Evolutionary conservation across 2,888 invertebrate genomes (phyloP).

Genomic region (Anthophora plumipes): DNA sequence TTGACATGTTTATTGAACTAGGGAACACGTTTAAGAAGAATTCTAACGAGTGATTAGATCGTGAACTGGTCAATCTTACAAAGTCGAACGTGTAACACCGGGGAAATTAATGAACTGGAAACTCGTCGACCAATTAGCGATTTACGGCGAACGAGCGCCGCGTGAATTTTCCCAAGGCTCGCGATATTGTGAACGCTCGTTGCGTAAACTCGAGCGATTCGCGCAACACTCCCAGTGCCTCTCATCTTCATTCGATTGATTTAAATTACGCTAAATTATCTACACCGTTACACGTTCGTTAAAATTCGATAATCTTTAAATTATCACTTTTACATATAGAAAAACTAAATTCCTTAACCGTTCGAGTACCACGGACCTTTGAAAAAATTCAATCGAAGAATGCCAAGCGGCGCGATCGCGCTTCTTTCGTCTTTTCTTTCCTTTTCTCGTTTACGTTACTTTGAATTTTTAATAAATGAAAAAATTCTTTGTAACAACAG

Average conservation of each 20-base stretch:
- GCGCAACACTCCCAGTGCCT: slow-evolving; percentile 14
- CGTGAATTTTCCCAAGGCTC: slow-evolving; percentile 51
- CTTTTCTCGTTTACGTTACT: too few relatives aligned
- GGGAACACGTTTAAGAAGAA: neutral
- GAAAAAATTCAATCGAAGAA: too few relatives aligned
- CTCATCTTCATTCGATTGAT: neutral
- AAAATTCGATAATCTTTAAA: too few relatives aligned
- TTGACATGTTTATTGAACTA: too few relatives aligned
- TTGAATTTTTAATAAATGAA: too few relatives aligned
- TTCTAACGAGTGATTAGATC: neutral
- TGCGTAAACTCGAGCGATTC: slow-evolving; percentile 34
- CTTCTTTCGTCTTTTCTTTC: too few relatives aligned
- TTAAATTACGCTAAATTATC: neutral
- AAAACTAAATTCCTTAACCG: too few relatives aligned
- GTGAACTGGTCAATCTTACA: neutral
- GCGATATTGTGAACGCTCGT: slow-evolving; percentile 28
- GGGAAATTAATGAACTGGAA: slow-evolving; percentile 27
- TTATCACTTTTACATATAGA: too few relatives aligned
- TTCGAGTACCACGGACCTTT: too few relatives aligned
- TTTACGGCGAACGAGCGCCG: slow-evolving; percentile 35
- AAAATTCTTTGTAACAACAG: too few relatives aligned
- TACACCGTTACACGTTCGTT: too few relatives aligned
- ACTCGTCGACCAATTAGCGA: slow-evolving; percentile 51
- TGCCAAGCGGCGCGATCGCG: too few relatives aligned
- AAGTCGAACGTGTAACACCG: neutral